These are phyloP conservation scores for Theodoxus fluviatilis DNA, from an alignment of 2,888 invertebrate genomes.

Conservation along the genomic window DNA sequence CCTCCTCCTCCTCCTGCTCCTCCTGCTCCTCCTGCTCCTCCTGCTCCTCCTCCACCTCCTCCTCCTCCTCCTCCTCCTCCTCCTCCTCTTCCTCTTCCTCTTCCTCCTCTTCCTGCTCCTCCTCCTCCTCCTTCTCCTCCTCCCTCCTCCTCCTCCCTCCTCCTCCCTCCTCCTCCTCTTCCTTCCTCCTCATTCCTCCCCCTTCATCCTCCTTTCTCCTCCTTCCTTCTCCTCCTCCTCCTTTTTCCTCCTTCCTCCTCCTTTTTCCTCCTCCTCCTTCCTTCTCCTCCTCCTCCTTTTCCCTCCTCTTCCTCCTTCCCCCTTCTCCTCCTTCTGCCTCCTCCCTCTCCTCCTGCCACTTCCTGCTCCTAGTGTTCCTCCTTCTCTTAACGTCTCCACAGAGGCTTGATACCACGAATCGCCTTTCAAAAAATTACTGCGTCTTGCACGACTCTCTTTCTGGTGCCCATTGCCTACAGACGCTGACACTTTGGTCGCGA, in stretches of 20 bases:
- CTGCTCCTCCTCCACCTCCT: background rate
- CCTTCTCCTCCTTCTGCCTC: background rate
- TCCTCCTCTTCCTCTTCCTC: background rate
- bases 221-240: constrained; percentile 2
- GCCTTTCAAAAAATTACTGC: too few species aligned
- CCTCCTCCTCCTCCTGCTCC: background rate
- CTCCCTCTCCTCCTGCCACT: background rate
- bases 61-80: background rate
- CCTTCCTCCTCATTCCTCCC: background rate
- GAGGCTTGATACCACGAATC: too few species aligned
- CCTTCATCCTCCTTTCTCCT: background rate
- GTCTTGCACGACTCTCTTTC: too few species aligned
- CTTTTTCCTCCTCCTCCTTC: constrained; percentile 5
- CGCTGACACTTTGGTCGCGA: too few species aligned
- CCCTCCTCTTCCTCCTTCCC: constrained; percentile 1
- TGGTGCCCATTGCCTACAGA: too few species aligned
- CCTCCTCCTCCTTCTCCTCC: background rate
- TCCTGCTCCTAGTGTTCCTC: background rate
- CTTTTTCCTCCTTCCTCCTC: background rate
- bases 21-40: background rate
- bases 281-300: background rate
- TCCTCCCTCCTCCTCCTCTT: background rate
- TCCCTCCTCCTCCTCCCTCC: background rate
- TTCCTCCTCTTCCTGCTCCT: background rate
- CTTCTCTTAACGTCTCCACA: too few species aligned